These are phyloP conservation scores for Marisa cornuarietis DNA, from an alignment of 1,140 invertebrate genomes.

Conservation along the genomic window DNA sequence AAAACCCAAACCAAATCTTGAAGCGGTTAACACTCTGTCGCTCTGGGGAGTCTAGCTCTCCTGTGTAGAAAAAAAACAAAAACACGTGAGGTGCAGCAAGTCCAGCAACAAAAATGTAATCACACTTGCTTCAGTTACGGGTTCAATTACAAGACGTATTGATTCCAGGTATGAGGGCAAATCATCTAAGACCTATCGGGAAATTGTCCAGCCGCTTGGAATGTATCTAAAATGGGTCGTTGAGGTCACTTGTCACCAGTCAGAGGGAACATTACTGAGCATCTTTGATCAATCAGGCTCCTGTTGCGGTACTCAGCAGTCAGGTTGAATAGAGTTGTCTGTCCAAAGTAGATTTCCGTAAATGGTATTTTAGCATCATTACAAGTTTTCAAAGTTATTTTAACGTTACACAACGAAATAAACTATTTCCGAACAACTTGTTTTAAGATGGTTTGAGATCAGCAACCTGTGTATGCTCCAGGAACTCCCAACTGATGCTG, in stretches of 20 bases:
- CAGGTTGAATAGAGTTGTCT: neutral
- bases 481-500: constrained; percentile 45
- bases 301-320: neutral
- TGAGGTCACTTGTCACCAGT: too few species aligned
- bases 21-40: constrained; percentile 33
- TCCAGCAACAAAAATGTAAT: too few species aligned
- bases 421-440: neutral
- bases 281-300: neutral
- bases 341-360: neutral
- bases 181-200: too few species aligned
- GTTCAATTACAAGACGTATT: too few species aligned
- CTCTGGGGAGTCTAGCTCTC: neutral
- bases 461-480: constrained; percentile 47
- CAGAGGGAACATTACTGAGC: too few species aligned
- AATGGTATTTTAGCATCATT: neutral
- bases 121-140: too few species aligned
- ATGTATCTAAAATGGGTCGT: too few species aligned
- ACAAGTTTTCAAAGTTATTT: neutral
- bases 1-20: constrained; percentile 48
- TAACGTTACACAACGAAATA: neutral
- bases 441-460: neutral
- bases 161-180: too few species aligned
- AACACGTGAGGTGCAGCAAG: too few species aligned
- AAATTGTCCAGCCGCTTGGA: too few species aligned
- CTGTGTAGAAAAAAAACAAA: neutral